Conservation (phyloP, 2,797 vertebrate genomes). For the Peromyscus nudipes region DNA sequence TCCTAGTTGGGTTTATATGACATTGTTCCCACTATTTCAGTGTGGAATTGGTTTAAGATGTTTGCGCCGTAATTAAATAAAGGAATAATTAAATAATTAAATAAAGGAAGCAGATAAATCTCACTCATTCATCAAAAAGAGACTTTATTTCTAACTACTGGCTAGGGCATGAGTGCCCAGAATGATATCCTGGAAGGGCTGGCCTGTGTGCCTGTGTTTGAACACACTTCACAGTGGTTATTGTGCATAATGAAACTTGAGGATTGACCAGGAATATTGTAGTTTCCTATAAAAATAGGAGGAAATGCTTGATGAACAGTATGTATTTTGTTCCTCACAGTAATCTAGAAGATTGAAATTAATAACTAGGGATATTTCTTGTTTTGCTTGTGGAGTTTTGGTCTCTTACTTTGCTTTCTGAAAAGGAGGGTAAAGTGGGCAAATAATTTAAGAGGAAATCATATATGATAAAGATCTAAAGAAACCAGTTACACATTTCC, state of each 20-base stretch:
- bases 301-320: slow-evolving; percentile 50
- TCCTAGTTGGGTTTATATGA: neutral
- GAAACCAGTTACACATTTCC: slow-evolving; percentile 31
- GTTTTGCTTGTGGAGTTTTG: slow-evolving; percentile 14
- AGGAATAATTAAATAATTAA: slow-evolving; percentile 44
- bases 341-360: slow-evolving; percentile 34
- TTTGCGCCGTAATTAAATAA: neutral
- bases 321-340: neutral
- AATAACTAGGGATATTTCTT: slow-evolving; percentile 19
- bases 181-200: neutral
- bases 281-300: slow-evolving; percentile 22
- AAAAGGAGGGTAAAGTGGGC: slow-evolving; percentile 32
- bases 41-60: neutral
- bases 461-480: slow-evolving; percentile 59
- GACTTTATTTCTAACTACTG: neutral
- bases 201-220: neutral
- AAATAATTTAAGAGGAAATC: slow-evolving; percentile 60
- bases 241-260: neutral
- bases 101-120: slow-evolving; percentile 22
- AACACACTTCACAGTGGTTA: neutral
- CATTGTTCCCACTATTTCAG: neutral
- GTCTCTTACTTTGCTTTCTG: neutral
- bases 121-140: slow-evolving; percentile 15
- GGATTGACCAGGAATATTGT: neutral
- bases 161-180: neutral